Evolutionary conservation across 2,888 invertebrate species (phyloP).

Genomic region (Apoda limacodes): DNA sequence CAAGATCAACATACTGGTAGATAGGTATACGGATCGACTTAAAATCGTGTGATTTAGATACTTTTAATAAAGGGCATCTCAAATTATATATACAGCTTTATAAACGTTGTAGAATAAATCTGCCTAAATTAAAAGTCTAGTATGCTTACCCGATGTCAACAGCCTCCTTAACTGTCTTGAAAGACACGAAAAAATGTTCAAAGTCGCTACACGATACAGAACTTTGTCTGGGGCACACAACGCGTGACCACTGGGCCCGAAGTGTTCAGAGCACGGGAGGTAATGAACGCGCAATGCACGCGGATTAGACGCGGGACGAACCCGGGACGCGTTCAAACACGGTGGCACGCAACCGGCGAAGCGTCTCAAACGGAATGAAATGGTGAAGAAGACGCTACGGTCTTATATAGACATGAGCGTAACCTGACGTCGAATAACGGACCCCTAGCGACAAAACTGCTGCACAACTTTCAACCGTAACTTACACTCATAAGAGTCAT

Average conservation of each 20-base stretch:
- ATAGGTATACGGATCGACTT: too few relatives aligned
- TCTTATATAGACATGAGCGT: slow-evolving; percentile 68
- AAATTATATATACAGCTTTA: too few relatives aligned
- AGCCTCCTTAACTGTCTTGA: slow-evolving; percentile 34
- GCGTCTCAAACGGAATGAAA: slow-evolving; percentile 67
- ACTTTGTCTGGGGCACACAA: slow-evolving; percentile 42
- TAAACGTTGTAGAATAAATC: background rate
- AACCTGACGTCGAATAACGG: slow-evolving; percentile 71
- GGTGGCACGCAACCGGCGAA: slow-evolving; percentile 42
- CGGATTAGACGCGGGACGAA: slow-evolving; percentile 32
- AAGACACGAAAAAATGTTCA: slow-evolving; percentile 45
- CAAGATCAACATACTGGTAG: too few relatives aligned
- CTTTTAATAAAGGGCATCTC: too few relatives aligned
- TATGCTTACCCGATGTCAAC: slow-evolving; percentile 19
- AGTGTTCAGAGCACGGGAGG: slow-evolving; percentile 30
- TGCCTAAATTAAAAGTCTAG: slow-evolving; percentile 5
- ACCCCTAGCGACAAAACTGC: slow-evolving; percentile 33
- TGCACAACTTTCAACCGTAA: background rate
- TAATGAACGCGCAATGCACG: slow-evolving; percentile 30
- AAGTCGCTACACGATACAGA: slow-evolving; percentile 52
- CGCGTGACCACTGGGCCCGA: slow-evolving; percentile 47
- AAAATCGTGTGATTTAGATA: too few relatives aligned
- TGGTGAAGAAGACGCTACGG: slow-evolving; percentile 65
- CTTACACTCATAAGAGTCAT: too few relatives aligned
- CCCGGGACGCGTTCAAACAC: slow-evolving; percentile 29